phyloP scores from a whole-genome alignment of 2,888 invertebrate genomes.

The Andrena camellia region DNA sequence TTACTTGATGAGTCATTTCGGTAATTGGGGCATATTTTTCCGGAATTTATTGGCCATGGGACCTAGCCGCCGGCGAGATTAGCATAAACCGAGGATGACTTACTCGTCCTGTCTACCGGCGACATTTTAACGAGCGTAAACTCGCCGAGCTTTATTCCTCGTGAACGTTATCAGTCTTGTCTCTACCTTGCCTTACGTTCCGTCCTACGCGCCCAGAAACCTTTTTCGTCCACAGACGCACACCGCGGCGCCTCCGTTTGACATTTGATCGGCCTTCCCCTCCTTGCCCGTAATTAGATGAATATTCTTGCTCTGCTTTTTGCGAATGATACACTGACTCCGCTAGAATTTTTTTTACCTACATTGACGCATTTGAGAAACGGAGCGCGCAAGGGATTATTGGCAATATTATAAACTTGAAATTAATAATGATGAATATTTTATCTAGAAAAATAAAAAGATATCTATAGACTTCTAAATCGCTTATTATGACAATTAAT shows the following conservation, averaged over 20 bases:
- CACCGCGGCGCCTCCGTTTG: conserved; percentile 63
- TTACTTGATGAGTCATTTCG: conserved; percentile 84
- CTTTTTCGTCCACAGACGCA: conserved; percentile 49
- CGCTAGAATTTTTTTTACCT: too few species aligned
- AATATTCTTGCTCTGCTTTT: neutral
- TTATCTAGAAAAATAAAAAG: too few species aligned
- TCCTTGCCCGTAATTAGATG: conserved; percentile 37
- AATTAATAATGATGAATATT: too few species aligned
- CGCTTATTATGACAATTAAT: too few species aligned
- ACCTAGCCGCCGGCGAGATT: conserved; percentile 71
- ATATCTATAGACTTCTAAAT: too few species aligned
- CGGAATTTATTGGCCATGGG: conserved; percentile 78
- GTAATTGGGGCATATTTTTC: conserved; percentile 83
- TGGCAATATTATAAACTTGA: too few species aligned
- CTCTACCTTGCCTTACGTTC: conserved; percentile 65
- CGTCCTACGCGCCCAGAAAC: conserved; percentile 59
- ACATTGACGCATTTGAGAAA: too few species aligned
- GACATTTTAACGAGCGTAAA: conserved; percentile 80
- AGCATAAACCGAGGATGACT: conserved; percentile 80
- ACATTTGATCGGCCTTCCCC: conserved; percentile 66
- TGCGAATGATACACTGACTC: neutral
- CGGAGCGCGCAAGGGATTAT: too few species aligned
- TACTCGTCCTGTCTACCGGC: conserved; percentile 71
- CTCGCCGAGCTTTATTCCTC: conserved; percentile 78
- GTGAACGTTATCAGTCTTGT: conserved; percentile 73